Evolutionary conservation across 2,797 vertebrate species (phyloP).

Genomic region (Balearica regulorum): DNA sequence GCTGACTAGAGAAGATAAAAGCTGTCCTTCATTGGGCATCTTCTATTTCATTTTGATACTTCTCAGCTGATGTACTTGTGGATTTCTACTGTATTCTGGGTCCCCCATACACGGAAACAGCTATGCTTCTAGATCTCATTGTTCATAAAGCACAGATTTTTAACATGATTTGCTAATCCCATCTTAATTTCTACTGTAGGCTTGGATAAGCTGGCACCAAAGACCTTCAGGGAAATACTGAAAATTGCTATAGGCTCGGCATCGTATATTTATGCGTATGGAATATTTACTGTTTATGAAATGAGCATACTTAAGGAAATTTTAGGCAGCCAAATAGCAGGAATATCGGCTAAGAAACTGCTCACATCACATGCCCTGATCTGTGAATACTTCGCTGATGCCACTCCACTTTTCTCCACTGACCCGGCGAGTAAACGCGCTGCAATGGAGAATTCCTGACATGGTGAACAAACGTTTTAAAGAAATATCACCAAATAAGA

Average conservation of each 20-base stretch:
- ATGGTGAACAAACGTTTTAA: background rate
- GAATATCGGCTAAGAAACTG: background rate
- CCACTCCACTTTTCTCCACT: background rate
- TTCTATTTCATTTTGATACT: background rate
- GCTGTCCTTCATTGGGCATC: background rate
- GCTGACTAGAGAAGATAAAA: background rate
- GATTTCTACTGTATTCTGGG: background rate
- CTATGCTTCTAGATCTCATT: background rate
- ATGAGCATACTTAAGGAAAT: background rate
- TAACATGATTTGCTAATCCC: background rate
- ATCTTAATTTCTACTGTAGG: background rate
- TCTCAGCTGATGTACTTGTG: background rate
- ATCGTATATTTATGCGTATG: background rate
- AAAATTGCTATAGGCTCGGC: background rate
- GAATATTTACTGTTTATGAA: background rate
- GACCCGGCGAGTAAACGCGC: fast-evolving
- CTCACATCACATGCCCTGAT: fast-evolving
- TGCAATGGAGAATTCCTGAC: background rate
- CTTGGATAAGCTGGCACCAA: background rate
- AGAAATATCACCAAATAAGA: background rate
- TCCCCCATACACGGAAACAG: background rate
- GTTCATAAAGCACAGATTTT: background rate
- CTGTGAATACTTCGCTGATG: background rate
- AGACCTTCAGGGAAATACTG: background rate
- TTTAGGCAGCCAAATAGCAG: background rate